phyloP scores from a whole-genome alignment of 2,888 invertebrate genomes.

The Eristalinus sepulchralis region DNA sequence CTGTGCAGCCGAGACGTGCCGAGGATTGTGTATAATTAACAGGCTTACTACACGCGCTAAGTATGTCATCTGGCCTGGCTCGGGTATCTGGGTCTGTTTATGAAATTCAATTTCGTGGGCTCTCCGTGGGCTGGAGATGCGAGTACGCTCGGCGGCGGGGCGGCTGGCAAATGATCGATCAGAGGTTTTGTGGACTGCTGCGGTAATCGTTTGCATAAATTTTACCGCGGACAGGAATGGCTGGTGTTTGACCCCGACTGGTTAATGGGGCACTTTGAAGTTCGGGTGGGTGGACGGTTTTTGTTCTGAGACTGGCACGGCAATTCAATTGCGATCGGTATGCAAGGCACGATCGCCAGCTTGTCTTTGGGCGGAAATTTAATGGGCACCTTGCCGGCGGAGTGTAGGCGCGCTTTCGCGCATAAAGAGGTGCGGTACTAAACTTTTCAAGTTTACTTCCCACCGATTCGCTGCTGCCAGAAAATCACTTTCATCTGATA shows the following conservation, averaged over 20 bases:
- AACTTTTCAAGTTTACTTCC: neutral
- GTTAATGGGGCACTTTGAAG: neutral
- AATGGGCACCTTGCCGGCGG: neutral
- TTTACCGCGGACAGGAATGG: neutral
- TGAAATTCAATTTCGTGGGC: neutral
- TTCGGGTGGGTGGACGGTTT: neutral
- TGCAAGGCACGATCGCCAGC: neutral
- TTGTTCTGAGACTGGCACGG: neutral
- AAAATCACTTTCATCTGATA: neutral
- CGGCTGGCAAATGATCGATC: neutral
- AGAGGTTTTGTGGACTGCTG: neutral
- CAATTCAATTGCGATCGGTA: neutral
- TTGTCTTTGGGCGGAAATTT: neutral
- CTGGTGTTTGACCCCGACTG: neutral
- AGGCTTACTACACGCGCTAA: neutral
- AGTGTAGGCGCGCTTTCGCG: neutral
- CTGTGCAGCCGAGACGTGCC: neutral
- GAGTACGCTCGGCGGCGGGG: neutral
- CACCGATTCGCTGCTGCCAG: neutral
- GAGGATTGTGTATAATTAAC: neutral
- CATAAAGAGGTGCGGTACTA: neutral
- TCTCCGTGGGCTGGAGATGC: neutral
- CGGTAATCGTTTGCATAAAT: neutral
- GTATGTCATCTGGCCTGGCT: neutral
- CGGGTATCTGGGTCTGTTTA: neutral